phyloP scores from a whole-genome alignment of 2,888 invertebrate genomes.

The Heliconius hortense region DNA sequence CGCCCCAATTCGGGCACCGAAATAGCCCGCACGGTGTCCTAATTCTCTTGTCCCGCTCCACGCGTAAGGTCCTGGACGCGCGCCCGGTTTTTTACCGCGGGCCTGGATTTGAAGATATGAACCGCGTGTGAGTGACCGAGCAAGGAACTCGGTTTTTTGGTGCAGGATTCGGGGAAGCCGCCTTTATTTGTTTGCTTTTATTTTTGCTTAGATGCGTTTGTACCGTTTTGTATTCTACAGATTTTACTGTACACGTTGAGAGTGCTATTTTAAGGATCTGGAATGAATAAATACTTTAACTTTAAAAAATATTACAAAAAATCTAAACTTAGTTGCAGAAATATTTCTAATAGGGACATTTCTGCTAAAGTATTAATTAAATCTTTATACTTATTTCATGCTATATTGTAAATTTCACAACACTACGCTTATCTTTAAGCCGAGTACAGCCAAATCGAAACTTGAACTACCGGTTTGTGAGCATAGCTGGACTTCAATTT shows the following conservation, averaged over 20 bases:
- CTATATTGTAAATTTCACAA: constrained; percentile 27
- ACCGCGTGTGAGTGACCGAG: constrained; percentile 45
- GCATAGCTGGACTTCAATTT: constrained; percentile 30
- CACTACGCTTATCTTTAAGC: constrained; percentile 34
- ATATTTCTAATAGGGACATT: background rate
- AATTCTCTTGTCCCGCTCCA: constrained; percentile 58
- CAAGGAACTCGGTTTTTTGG: constrained; percentile 33
- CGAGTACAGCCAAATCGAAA: constrained; percentile 35
- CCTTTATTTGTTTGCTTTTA: constrained; percentile 17
- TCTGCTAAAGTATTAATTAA: constrained; percentile 5
- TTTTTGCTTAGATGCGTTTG: background rate
- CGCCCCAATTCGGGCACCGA: constrained; percentile 73
- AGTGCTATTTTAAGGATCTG: background rate
- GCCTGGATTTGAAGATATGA: constrained; percentile 36
- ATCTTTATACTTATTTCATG: constrained; percentile 24
- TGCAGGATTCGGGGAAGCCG: constrained; percentile 21
- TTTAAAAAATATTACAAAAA: background rate
- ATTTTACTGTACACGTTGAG: background rate
- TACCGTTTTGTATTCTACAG: background rate
- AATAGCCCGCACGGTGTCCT: constrained; percentile 72
- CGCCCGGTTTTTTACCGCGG: constrained; percentile 43
- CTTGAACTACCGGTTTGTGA: constrained; percentile 38
- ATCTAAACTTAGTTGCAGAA: background rate
- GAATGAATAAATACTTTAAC: background rate
- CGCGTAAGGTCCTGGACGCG: constrained; percentile 44